Percentiles rank a stretch among this genome's conserved stretches.
Evolutionary conservation across 2,888 invertebrate genomes (phyloP).

Genomic region (Strigamia crassipes): DNA sequence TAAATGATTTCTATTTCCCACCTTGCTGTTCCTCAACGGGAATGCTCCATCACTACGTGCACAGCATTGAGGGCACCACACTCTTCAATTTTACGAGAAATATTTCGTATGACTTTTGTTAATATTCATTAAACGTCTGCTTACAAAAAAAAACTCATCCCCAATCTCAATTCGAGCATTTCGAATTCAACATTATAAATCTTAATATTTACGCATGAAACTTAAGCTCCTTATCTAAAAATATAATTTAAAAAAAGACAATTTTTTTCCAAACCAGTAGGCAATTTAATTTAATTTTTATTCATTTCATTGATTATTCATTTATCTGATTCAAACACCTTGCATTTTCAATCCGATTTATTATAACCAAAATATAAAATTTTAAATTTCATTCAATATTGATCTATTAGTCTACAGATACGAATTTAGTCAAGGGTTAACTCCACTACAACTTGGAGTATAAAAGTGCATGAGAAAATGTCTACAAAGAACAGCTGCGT

Average conservation of each 20-base stretch:
- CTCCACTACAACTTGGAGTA: neutral
- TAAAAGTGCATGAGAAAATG: conserved; percentile 24
- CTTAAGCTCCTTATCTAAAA: neutral
- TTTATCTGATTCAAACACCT: neutral
- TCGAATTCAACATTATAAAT: neutral
- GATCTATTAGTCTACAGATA: neutral
- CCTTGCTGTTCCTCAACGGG: neutral
- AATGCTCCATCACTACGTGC: neutral
- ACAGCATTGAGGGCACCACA: neutral
- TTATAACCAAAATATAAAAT: neutral
- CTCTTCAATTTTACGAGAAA: neutral
- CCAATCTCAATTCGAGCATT: neutral
- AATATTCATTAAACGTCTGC: conserved; percentile 20
- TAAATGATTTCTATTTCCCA: neutral
- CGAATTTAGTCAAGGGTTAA: conserved; percentile 3
- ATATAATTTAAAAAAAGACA: neutral
- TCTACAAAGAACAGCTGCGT: conserved; percentile 24
- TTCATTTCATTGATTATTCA: neutral
- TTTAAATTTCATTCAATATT: neutral
- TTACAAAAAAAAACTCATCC: neutral
- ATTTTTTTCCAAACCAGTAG: neutral
- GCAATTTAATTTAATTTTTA: neutral
- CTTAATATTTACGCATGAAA: too few relatives aligned
- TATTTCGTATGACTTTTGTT: neutral
- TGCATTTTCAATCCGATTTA: neutral